Evolutionary conservation across 2,797 vertebrate genomes (phyloP), one percentile per base, ranked within the genome.

Genomic region (Thripadectes ignobilis): DNA sequence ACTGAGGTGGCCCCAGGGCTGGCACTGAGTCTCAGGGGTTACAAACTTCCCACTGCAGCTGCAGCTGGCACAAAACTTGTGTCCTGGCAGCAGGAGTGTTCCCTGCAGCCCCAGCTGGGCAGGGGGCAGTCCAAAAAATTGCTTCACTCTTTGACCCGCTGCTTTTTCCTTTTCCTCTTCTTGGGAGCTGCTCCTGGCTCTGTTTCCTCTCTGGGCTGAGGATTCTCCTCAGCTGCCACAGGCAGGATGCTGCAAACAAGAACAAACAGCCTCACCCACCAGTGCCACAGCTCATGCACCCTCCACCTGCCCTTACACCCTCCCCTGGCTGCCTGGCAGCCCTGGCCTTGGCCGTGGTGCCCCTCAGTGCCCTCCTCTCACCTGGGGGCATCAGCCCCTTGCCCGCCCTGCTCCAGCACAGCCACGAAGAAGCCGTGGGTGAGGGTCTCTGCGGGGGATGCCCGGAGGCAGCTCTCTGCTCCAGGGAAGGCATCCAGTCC

Each of bases 341-440:
- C 1, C 57, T 83, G 49, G 36, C 36, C 14, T 57, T 39, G 65
- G 54, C 54, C 13, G 24, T 27, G 43, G 61, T 62, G 27, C 23
- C 36, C 22, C 22, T 41, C 27, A 10, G 36, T 46, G 7, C 26
- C 45, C 68, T 18, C 45, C 27, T 34, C 95, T 95, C 61, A 98
- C 98, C 96, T 92, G 6, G 45, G 48, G 43, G 19, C 39, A 62
- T 43, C 84, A 49, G 46, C 68, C 32, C 63, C 80, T 2, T 71
- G 75, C 27, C 36, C 9, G 0, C 16, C 3, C 20, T 96, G 95
- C 71, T 99, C 98, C 95, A 99, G 96, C 76, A 99, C 93, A 3
- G 99, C 99, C 57, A 99, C 97, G 0, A 99, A 99, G 96, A 99
- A 99, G 51, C 99, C 99, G 0, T 99, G 98, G 1, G 99, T 99